Evolutionary conservation across 1,140 invertebrate genomes (phyloP).

Genomic region (Neodiprion fabricii): DNA sequence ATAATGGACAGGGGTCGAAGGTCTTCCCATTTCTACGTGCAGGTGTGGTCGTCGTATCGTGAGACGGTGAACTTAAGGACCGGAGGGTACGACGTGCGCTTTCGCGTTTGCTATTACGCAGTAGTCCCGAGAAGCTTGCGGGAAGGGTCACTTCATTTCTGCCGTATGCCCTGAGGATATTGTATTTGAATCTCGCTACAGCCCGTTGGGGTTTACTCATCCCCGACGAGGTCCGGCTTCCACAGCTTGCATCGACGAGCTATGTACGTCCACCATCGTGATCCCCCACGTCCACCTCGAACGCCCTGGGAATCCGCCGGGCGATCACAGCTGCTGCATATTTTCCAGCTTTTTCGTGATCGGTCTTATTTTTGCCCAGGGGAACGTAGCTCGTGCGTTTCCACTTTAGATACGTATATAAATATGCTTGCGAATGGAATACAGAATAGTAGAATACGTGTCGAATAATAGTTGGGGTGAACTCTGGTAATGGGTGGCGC

Average conservation of each 20-base stretch:
- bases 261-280: neutral
- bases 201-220: slow-evolving; percentile 20
- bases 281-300: slow-evolving; percentile 28
- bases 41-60: neutral
- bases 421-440: too few species aligned
- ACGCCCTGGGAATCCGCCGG: slow-evolving; percentile 34
- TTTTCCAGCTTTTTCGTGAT: slow-evolving; percentile 20
- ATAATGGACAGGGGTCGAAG: neutral
- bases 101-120: neutral
- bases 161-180: slow-evolving; percentile 36
- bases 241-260: neutral
- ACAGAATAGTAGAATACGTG: too few species aligned
- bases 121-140: neutral
- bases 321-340: slow-evolving; percentile 39
- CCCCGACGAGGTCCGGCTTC: neutral
- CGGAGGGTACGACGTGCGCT: neutral
- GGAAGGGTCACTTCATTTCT: slow-evolving; percentile 26
- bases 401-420: too few species aligned
- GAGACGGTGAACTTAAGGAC: neutral
- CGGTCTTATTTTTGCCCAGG: neutral
- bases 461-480: too few species aligned
- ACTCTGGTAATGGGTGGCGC: too few species aligned
- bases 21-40: neutral
- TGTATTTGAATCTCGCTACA: slow-evolving; percentile 40
- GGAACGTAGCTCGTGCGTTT: too few species aligned